A percentile compares a stretch with the other conserved stretches of the same genome.
phyloP scores from a whole-genome alignment of 2,113 vertebrate genomes.

The Gallinago undulata region DNA sequence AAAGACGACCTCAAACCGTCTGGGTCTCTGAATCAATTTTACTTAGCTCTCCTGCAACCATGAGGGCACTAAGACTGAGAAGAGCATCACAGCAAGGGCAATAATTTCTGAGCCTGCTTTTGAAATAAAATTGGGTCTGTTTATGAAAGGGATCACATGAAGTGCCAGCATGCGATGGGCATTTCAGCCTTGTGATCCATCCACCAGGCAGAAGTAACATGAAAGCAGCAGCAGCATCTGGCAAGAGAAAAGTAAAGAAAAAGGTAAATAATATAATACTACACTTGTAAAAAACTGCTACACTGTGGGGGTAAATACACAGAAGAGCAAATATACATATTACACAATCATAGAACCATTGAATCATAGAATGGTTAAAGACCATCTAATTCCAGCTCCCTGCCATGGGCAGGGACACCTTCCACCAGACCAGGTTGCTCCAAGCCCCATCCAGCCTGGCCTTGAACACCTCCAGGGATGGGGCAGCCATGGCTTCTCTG shows the following conservation, averaged over 20 bases:
- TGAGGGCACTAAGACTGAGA: fast-evolving
- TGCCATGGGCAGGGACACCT: not conserved
- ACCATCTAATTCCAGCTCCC: no score
- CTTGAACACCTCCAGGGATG: not conserved
- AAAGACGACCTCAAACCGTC: not conserved
- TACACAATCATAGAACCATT: not conserved
- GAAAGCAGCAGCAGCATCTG: not conserved
- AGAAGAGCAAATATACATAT: not conserved
- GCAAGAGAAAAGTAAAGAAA: not conserved
- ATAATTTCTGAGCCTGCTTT: not conserved
- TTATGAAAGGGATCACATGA: not conserved
- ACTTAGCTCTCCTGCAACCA: not conserved
- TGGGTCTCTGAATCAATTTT: not conserved
- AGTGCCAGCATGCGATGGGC: not conserved
- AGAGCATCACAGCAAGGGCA: not conserved
- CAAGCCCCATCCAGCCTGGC: not conserved
- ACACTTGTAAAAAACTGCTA: not conserved
- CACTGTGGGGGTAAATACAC: not conserved
- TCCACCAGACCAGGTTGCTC: not conserved
- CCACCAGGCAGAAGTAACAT: not conserved
- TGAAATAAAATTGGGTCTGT: not conserved
- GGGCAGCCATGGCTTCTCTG: not conserved
- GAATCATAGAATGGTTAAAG: not conserved
- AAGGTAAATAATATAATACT: not conserved
- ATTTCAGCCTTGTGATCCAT: not conserved